Conservation (phyloP, 64 coral and sea anemone genomes). For the Trachythela sp. region DNA sequence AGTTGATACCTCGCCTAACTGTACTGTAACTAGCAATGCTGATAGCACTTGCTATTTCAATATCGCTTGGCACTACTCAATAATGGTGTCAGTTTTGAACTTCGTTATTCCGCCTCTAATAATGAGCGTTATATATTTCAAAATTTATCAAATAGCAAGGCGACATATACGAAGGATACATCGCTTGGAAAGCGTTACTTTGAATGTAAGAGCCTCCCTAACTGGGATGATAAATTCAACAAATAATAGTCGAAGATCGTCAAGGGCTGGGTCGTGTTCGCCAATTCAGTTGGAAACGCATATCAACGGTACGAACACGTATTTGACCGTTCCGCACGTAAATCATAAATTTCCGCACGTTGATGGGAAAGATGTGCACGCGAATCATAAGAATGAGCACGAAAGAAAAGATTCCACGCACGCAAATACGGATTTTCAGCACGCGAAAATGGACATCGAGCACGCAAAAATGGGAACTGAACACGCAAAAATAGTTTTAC, state of each 20-base stretch:
- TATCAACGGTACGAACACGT: not conserved
- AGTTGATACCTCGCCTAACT: not conserved
- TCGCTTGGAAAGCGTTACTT: not conserved
- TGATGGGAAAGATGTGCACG: not conserved
- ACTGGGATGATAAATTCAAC: constrained; percentile 25
- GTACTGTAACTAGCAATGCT: not conserved
- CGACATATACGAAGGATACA: constrained; percentile 35
- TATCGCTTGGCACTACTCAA: constrained; percentile 53
- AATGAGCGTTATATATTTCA: constrained; percentile 58
- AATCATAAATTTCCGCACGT: not conserved
- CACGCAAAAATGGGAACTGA: not conserved
- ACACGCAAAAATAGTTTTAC: not conserved
- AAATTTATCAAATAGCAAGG: constrained; percentile 70
- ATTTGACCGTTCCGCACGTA: not conserved
- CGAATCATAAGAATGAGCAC: not conserved
- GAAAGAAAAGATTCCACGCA: not conserved
- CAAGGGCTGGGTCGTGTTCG: not conserved
- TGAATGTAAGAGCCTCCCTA: not conserved
- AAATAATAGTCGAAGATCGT: constrained; percentile 24
- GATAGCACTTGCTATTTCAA: constrained; percentile 47
- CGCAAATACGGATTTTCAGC: not conserved
- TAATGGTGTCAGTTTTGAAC: constrained; percentile 63
- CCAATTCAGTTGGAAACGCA: not conserved
- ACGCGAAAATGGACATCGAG: not conserved
- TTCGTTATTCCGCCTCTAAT: constrained; percentile 77